Conservation (phyloP, 2,113 vertebrate species). For the Nettapus auritus region DNA sequence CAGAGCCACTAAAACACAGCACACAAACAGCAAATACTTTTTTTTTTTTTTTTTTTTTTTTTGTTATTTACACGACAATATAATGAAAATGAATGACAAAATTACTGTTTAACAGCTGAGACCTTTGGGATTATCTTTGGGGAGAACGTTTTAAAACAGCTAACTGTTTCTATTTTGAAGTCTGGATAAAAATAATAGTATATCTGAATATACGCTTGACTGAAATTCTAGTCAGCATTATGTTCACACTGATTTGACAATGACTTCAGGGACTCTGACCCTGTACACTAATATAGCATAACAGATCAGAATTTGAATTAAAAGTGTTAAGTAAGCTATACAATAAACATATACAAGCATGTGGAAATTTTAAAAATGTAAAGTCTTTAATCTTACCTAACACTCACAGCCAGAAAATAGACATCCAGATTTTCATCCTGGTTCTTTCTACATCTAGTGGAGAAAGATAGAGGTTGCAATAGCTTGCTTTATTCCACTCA, state of each 20-base stretch:
- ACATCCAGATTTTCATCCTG: not conserved
- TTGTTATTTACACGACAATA: too few relatives aligned
- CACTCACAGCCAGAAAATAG: not conserved
- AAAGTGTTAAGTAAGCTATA: not conserved
- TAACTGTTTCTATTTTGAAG: not conserved
- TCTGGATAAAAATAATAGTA: not conserved
- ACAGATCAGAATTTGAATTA: not conserved
- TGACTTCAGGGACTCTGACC: not conserved
- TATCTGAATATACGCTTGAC: not conserved
- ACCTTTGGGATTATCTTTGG: not conserved
- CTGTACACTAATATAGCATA: not conserved
- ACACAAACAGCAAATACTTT: not conserved
- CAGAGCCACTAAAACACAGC: not conserved
- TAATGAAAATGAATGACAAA: not conserved
- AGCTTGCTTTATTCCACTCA: not conserved
- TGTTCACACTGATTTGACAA: not conserved
- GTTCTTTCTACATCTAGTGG: not conserved
- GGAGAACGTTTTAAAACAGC: not conserved
- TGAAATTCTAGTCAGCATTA: not conserved
- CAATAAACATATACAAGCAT: not conserved
- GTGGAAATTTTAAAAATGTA: not conserved
- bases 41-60: too few relatives aligned
- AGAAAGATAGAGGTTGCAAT: not conserved
- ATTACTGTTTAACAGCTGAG: not conserved
- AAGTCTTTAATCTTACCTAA: not conserved